These are phyloP conservation scores for Agrochola lychnidis DNA, from an alignment of 2,888 invertebrate genomes.

Conservation along the genomic window DNA sequence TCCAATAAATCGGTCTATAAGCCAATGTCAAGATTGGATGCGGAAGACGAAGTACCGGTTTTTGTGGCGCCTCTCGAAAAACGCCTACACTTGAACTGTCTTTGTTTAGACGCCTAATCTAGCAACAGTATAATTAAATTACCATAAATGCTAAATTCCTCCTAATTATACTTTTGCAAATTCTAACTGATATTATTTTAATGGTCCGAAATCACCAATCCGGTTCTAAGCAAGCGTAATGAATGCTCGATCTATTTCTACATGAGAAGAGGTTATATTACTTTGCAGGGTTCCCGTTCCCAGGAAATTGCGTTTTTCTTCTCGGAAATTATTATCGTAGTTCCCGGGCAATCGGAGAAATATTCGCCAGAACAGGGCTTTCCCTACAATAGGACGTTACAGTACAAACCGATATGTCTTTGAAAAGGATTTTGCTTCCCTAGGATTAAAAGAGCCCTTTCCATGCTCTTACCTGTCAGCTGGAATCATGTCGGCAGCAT, in stretches of 20 bases:
- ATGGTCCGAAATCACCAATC: not conserved
- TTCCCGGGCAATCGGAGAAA: not conserved
- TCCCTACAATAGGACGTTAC: not conserved
- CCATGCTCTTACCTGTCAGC: slow-evolving; percentile 78
- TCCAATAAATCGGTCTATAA: slow-evolving; percentile 7
- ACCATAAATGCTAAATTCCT: not conserved
- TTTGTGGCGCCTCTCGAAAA: slow-evolving; percentile 1
- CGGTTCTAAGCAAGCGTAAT: no score
- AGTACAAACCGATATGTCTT: no score
- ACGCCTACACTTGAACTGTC: not conserved
- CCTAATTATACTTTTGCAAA: not conserved
- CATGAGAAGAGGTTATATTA: not conserved
- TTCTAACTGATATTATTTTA: not conserved
- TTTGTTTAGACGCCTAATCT: not conserved
- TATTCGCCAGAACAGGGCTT: no score
- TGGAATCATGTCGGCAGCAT: slow-evolving; percentile 82
- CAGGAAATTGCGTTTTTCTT: not conserved
- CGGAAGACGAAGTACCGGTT: slow-evolving; percentile 28
- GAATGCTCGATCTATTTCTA: not conserved
- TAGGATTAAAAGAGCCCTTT: not conserved
- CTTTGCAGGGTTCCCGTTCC: not conserved
- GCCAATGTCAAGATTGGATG: slow-evolving; percentile 16
- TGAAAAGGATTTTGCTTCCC: no score
- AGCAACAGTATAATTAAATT: not conserved
- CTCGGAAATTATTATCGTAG: not conserved